These are phyloP conservation scores for Meteorus cinctellus DNA, from an alignment of 2,888 invertebrate species.

Conservation along the genomic window DNA sequence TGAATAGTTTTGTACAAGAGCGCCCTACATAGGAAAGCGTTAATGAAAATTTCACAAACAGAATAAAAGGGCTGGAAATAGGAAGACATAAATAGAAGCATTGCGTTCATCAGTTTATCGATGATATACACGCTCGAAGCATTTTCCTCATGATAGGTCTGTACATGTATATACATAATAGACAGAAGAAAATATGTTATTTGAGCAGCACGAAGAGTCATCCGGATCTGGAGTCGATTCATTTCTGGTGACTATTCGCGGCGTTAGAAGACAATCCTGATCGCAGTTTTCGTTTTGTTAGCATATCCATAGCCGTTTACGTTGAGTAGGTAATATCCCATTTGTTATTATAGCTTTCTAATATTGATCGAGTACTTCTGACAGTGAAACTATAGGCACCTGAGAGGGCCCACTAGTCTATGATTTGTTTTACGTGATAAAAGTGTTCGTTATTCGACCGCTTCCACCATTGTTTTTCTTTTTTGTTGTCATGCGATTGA, in stretches of 20 bases:
- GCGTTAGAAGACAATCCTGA: constrained; percentile 39
- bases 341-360: constrained; percentile 38
- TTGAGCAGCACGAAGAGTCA: constrained; percentile 25
- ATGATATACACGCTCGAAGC: constrained; percentile 36
- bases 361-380: constrained; percentile 21
- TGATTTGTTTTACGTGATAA: constrained; percentile 17
- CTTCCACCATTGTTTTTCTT: constrained; percentile 23
- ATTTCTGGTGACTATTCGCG: constrained; percentile 16
- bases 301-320: constrained; percentile 25
- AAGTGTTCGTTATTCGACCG: constrained; percentile 35
- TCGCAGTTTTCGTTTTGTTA: constrained; percentile 37
- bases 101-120: constrained; percentile 26
- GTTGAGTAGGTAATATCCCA: constrained; percentile 23
- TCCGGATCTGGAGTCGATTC: neutral
- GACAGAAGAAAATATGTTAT: constrained; percentile 32
- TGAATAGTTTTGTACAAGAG: constrained; percentile 28
- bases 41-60: constrained; percentile 38
- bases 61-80: constrained; percentile 32
- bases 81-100: constrained; percentile 27
- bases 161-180: constrained; percentile 8
- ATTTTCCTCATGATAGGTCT: constrained; percentile 32
- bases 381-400: constrained; percentile 19
- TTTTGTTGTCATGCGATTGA: constrained; percentile 39
- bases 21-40: constrained; percentile 39
- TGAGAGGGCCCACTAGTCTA: constrained; percentile 24